These are phyloP conservation scores for Carassius gibelio DNA, from an alignment of 2,113 vertebrate species.

Conservation along the genomic window DNA sequence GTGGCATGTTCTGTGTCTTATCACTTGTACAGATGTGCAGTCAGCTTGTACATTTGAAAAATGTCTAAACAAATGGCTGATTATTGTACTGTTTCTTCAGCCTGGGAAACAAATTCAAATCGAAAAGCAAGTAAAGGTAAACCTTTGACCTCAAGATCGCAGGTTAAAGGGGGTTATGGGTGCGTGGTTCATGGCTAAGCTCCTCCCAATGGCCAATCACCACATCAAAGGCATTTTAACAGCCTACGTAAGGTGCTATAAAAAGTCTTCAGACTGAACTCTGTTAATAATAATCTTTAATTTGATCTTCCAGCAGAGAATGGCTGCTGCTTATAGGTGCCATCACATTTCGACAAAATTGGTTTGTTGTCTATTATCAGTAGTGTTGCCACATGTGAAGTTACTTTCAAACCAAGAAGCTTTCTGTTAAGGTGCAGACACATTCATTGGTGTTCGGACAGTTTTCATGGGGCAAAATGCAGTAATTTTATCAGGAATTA, in stretches of 20 bases:
- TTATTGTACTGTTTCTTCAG: slow-evolving; percentile 21
- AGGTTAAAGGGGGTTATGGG: slow-evolving; percentile 8
- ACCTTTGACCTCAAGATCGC: neutral
- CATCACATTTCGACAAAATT: neutral
- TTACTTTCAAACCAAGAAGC: neutral
- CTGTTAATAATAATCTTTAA: slow-evolving; percentile 43
- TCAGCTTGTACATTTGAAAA: slow-evolving; percentile 31
- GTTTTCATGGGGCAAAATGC: neutral
- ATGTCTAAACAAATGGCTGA: slow-evolving; percentile 36
- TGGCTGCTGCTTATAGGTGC: slow-evolving; percentile 46
- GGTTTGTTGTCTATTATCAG: neutral
- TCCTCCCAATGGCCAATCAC: slow-evolving; percentile 49
- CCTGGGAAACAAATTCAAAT: neutral
- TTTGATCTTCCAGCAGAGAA: slow-evolving; percentile 55
- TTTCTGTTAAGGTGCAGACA: neutral
- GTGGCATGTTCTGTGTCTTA: slow-evolving; percentile 40
- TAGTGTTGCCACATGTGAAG: neutral
- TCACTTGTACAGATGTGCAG: slow-evolving; percentile 10
- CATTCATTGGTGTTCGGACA: neutral
- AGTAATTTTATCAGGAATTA: neutral
- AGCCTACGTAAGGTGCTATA: slow-evolving; percentile 51
- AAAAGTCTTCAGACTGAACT: slow-evolving; percentile 53
- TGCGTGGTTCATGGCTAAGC: slow-evolving; percentile 33
- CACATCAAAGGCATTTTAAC: slow-evolving; percentile 53
- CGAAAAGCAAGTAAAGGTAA: neutral